Conservation (phyloP, 2,888 invertebrate genomes). For the Drosophila nigricruria region DNA sequence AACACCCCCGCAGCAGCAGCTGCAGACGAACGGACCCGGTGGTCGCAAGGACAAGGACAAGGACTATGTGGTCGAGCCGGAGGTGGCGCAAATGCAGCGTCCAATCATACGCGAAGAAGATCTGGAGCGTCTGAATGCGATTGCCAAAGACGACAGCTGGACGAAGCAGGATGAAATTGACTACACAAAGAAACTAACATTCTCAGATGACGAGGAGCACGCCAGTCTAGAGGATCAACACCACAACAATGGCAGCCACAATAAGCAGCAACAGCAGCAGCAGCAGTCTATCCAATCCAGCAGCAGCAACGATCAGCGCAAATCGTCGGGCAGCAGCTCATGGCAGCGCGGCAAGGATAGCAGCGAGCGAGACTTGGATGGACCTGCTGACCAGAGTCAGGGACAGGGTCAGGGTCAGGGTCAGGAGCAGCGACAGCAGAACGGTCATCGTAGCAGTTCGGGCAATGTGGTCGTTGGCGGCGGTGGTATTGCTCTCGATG, state of each 20-base stretch:
- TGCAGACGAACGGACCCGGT: slow-evolving; percentile 59
- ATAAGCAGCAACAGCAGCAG: slow-evolving; percentile 54
- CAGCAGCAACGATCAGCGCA: slow-evolving; percentile 33
- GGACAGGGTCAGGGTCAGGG: slow-evolving; percentile 58
- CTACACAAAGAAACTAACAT: slow-evolving; percentile 96
- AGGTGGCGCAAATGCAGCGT: slow-evolving; percentile 89
- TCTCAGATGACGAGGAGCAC: slow-evolving; percentile 94
- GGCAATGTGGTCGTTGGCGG: slow-evolving; percentile 58
- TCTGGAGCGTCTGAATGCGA: slow-evolving; percentile 95
- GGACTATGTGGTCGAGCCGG: slow-evolving; percentile 85
- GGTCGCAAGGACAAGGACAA: slow-evolving; percentile 72
- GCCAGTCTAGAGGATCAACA: slow-evolving; percentile 81
- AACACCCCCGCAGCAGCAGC: slow-evolving; percentile 62
- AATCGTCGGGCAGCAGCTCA: slow-evolving; percentile 60
- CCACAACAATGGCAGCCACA: slow-evolving; percentile 29
- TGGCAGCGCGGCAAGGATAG: slow-evolving; percentile 73
- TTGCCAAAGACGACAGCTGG: slow-evolving; percentile 96
- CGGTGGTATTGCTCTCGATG: slow-evolving; percentile 86
- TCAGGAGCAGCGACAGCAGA: slow-evolving; percentile 83
- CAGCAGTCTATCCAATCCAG: slow-evolving; percentile 33
- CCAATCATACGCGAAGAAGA: slow-evolving; percentile 97
- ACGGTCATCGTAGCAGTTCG: slow-evolving; percentile 85
- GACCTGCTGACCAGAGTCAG: slow-evolving; percentile 23
- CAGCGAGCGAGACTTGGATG: slow-evolving; percentile 51
- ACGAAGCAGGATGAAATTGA: slow-evolving; percentile 96